phyloP scores from a whole-genome alignment of 30 jellyfish, hydroid and myxozoan genomes.

The Turritopsis rubra region DNA sequence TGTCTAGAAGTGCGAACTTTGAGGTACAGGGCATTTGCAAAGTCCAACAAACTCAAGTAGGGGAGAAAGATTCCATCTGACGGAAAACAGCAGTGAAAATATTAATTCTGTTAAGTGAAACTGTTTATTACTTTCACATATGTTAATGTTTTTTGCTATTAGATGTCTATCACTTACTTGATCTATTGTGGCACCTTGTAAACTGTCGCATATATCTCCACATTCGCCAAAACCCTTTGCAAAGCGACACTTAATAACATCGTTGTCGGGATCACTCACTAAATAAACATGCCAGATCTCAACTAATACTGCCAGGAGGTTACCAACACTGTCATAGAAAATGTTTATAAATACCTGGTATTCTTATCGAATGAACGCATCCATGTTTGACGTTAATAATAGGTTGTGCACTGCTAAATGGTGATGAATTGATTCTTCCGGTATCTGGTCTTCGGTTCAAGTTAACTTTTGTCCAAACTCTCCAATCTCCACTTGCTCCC shows the following conservation, averaged over 20 bases:
- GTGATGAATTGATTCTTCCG: background rate
- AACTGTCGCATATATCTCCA: constrained; percentile 18
- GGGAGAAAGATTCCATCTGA: too few species aligned
- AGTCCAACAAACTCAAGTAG: too few species aligned
- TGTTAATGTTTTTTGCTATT: too few species aligned
- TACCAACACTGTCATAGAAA: too few species aligned
- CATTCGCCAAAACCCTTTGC: constrained; percentile 27
- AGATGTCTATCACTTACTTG: background rate
- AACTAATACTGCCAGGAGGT: too few species aligned
- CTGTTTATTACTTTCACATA: too few species aligned
- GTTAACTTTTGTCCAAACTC: constrained; percentile 5
- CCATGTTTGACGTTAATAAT: background rate
- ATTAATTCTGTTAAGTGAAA: too few species aligned
- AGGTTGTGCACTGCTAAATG: constrained; percentile 13
- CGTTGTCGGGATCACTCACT: constrained; percentile 39
- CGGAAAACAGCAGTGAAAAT: too few species aligned
- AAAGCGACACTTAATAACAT: constrained; percentile 27
- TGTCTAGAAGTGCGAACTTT: too few species aligned
- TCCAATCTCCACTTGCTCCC: constrained; percentile 7
- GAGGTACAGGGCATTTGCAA: too few species aligned
- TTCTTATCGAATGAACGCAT: background rate
- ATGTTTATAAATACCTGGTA: constrained; percentile 11
- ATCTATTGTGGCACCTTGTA: constrained; percentile 6
- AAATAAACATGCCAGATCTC: background rate
- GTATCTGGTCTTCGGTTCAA: constrained; percentile 4